These are phyloP conservation scores for Diplodus sargus DNA, from an alignment of 2,797 vertebrate species.

Conservation along the genomic window DNA sequence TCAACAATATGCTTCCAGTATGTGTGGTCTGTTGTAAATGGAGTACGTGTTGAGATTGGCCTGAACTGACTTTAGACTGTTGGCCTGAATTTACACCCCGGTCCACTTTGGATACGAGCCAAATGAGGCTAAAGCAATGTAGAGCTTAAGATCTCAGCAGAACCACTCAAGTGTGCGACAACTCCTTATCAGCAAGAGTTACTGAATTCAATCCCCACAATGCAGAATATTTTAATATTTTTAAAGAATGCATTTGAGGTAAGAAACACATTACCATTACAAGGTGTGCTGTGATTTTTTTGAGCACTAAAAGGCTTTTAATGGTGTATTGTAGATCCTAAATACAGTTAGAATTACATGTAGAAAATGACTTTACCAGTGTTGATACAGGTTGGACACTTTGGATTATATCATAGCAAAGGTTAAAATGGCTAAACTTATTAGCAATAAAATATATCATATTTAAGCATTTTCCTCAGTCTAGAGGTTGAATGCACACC, in stretches of 20 bases:
- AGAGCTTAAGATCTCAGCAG: neutral
- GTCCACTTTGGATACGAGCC: no score
- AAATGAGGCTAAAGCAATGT: neutral
- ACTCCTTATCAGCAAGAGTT: neutral
- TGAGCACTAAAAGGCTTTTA: neutral
- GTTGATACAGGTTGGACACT: neutral
- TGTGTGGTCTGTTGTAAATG: no score
- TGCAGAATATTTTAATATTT: neutral
- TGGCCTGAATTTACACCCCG: no score
- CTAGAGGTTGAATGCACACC: neutral
- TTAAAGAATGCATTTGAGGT: neutral
- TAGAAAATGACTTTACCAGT: neutral
- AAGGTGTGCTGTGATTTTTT: neutral
- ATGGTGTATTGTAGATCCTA: neutral
- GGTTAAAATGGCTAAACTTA: neutral
- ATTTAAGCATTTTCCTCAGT: no score
- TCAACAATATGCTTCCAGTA: no score
- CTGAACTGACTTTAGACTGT: no score
- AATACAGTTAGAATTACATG: neutral
- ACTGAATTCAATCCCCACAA: neutral
- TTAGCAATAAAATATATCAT: no score
- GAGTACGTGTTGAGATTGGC: no score
- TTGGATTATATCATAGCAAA: neutral
- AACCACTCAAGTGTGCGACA: neutral
- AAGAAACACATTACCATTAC: neutral